phyloP scores from a whole-genome alignment of 2,797 vertebrate genomes.

The Yasuhikotakia modesta region DNA sequence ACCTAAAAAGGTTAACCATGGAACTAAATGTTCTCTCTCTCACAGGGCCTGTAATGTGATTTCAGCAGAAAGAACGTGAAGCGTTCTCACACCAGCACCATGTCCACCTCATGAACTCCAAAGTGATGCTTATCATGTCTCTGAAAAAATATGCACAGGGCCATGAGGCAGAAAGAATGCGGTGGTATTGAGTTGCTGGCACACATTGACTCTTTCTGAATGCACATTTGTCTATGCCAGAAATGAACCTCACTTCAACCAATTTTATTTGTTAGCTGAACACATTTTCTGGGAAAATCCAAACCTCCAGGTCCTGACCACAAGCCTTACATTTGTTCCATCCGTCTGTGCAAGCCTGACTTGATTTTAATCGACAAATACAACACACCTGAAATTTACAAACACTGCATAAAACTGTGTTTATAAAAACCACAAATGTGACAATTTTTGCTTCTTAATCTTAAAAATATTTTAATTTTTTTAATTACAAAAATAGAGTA shows the following conservation, averaged over 20 bases:
- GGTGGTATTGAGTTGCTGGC: slow-evolving; percentile 57
- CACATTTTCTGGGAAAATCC: slow-evolving; percentile 42
- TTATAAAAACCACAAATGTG: background rate
- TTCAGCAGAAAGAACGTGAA: slow-evolving; percentile 51
- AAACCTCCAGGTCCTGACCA: slow-evolving; percentile 28
- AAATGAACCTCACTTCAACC: slow-evolving; percentile 50
- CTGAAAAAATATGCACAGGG: slow-evolving; percentile 56
- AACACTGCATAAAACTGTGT: background rate
- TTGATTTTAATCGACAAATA: background rate
- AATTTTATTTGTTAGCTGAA: slow-evolving; percentile 47
- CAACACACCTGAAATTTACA: background rate
- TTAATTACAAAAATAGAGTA: background rate
- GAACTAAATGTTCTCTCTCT: slow-evolving; percentile 50
- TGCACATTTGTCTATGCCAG: slow-evolving; percentile 59
- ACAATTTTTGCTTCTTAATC: background rate
- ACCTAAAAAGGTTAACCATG: slow-evolving; percentile 38
- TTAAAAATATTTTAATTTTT: background rate
- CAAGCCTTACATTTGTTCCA: slow-evolving; percentile 17
- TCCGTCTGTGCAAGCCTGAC: background rate
- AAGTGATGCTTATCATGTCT: slow-evolving; percentile 63
- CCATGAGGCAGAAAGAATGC: slow-evolving; percentile 50
- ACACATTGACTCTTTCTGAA: slow-evolving; percentile 48
- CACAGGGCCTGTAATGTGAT: slow-evolving; percentile 54
- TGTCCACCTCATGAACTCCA: slow-evolving; percentile 54
- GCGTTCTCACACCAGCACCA: slow-evolving; percentile 33